These are phyloP conservation scores for Ormyrus labotus DNA, from an alignment of 2,888 invertebrate species.

Conservation along the genomic window DNA sequence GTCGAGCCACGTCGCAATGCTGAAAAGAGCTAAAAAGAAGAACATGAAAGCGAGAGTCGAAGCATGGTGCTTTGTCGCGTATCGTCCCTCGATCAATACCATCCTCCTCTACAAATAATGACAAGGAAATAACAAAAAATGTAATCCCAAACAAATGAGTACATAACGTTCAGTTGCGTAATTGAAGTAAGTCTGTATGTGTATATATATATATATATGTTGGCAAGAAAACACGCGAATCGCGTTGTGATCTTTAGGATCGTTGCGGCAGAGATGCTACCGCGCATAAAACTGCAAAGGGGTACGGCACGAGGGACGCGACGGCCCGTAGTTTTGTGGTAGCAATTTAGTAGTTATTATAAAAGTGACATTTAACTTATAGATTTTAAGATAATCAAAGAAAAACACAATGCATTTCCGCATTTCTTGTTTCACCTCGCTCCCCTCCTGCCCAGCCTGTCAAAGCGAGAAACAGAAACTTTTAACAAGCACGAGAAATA, in stretches of 20 bases:
- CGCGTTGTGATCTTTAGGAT: conserved; percentile 28
- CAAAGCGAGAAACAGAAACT: conserved; percentile 43
- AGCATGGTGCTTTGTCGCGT: conserved; percentile 44
- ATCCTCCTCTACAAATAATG: conserved; percentile 31
- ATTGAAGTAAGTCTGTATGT: conserved; percentile 50
- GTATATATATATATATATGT: conserved; percentile 49
- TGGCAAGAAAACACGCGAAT: conserved; percentile 35
- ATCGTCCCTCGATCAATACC: conserved; percentile 35
- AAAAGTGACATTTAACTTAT: conserved; percentile 52
- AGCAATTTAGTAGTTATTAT: conserved; percentile 53
- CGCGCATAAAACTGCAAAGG: conserved; percentile 25
- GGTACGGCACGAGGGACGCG: conserved; percentile 50
- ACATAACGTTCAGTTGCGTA: conserved; percentile 50
- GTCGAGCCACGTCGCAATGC: conserved; percentile 24
- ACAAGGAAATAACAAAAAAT: conserved; percentile 37
- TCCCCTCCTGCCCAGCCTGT: conserved; percentile 52
- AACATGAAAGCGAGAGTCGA: conserved; percentile 42
- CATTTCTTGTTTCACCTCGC: conserved; percentile 55
- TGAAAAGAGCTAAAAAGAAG: conserved; percentile 39
- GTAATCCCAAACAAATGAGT: conserved; percentile 34
- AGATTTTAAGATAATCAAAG: conserved; percentile 52
- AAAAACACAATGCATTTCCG: conserved; percentile 46
- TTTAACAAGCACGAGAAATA: conserved; percentile 14
- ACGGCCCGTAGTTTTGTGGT: conserved; percentile 47
- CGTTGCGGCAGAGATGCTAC: conserved; percentile 36